Base-by-base conservation (phyloP, 2,797 vertebrate species). In the Babyrousa celebensis region DNA sequence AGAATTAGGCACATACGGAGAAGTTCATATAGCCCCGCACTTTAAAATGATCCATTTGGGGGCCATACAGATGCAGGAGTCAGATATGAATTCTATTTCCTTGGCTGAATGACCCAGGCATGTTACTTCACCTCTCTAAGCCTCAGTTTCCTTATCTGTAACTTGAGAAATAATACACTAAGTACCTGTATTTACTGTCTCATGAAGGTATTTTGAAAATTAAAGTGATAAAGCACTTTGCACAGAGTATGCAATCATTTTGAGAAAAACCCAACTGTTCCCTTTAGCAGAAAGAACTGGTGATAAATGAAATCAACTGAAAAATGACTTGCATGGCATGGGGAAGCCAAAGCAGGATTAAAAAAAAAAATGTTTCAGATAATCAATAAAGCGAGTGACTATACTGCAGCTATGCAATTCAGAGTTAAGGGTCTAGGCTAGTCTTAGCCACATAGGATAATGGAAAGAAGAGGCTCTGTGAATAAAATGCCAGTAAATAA, bases 141-240 rank as follows among this genome's bases (percentile, higher is more conserved):
- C 75, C 93, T 96, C 25, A 48, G 89, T 94, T 89, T 96, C 79
- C 86, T 97, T 91, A 97, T 96, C 56, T 96, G 58, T 75, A 92
- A 79, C 78, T 86, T 71, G 77, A 90, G 52, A 94, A 94, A 87
- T 92, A 94, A 85, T 80, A 77, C 7, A 86, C 12, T 60, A 89
- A 88, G 72, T 78, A 40, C 40, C 62, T 75, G 43, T 48, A 48
- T 48, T 48, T 48, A 48, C 43, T 48, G 40, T 27, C 43, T 94
- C 85, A 16, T 63, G 29, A 92, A 83, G 43, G 48, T 72, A 71
- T 79, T 94, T 96, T 96, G 79, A 89, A 96, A 96, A 87, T 54
- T 79, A 82, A 89, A 91, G 52, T 74, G 71, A 89, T 60, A 94
- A 91, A 87, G 72, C n/a, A 67, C 63, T 85, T 78, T 84, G 54